Conservation (phyloP, 2,113 vertebrate species). For the Hucho hucho region DNA sequence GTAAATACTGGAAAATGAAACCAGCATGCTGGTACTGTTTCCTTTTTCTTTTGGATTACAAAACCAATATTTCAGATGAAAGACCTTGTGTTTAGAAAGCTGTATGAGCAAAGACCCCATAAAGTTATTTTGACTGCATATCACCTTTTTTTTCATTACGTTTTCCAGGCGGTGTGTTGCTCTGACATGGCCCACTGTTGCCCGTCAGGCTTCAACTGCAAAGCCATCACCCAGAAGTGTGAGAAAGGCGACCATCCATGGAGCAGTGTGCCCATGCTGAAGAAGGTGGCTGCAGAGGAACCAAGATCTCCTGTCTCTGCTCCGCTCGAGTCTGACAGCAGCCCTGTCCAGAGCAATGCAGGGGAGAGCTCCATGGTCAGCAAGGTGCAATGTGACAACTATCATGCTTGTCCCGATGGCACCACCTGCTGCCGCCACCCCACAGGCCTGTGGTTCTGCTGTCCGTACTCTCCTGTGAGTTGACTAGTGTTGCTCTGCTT, state of each 20-base stretch:
- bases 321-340: background rate
- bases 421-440: slow-evolving; percentile 64
- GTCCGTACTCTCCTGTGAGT: slow-evolving; percentile 50
- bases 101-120: too few species aligned
- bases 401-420: slow-evolving; percentile 25
- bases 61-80: too few species aligned
- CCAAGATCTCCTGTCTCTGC: background rate
- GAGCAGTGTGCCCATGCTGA: slow-evolving; percentile 37
- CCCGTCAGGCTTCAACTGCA: slow-evolving; percentile 58
- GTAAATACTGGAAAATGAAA: too few species aligned
- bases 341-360: background rate
- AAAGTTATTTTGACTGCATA: too few species aligned
- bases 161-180: slow-evolving; percentile 70
- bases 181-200: slow-evolving; percentile 69
- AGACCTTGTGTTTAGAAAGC: too few species aligned
- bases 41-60: too few species aligned
- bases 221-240: slow-evolving; percentile 45
- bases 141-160: too few species aligned
- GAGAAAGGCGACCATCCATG: slow-evolving; percentile 38
- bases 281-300: slow-evolving; percentile 28
- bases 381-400: slow-evolving; percentile 53
- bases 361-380: slow-evolving; percentile 2
- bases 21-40: too few species aligned
- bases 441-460: slow-evolving; percentile 57
- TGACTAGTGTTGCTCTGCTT: background rate